phyloP scores from a whole-genome alignment of 2,888 invertebrate species.

The Eupithecia vulgata region DNA sequence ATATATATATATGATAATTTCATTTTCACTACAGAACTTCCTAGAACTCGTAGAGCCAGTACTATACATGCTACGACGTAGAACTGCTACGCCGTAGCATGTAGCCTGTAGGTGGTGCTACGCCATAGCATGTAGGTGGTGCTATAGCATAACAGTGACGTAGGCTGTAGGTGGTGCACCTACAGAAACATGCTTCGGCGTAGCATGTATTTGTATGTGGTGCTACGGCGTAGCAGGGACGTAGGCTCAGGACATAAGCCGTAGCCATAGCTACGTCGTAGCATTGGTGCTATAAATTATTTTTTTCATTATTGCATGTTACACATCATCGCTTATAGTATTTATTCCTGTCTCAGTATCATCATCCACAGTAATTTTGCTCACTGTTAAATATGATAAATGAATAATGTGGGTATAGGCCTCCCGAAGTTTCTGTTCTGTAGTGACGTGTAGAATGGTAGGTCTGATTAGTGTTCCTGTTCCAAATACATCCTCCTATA shows the following conservation, averaged over 20 bases:
- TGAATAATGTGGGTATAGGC: not conserved
- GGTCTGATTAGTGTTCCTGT: not conserved
- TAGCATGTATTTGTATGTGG: too few relatives aligned
- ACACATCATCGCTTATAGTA: not conserved
- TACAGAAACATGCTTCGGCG: too few relatives aligned
- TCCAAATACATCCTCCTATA: not conserved
- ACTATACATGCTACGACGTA: not conserved
- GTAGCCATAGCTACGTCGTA: too few relatives aligned
- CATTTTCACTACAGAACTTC: not conserved
- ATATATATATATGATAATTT: too few relatives aligned
- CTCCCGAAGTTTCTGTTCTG: not conserved
- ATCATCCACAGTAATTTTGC: not conserved
- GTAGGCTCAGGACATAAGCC: too few relatives aligned
- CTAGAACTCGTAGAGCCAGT: not conserved
- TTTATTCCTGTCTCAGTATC: not conserved
- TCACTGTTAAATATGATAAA: too few relatives aligned
- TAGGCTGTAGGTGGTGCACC: not conserved
- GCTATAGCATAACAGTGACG: not conserved
- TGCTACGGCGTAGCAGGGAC: not conserved
- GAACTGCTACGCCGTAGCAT: not conserved
- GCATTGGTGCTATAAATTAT: not conserved
- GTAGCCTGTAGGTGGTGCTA: not conserved
- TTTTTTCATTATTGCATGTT: not conserved
- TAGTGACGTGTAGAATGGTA: not conserved
- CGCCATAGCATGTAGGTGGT: not conserved